Percentiles rank a stretch among this genome's conserved stretches.
Conservation (phyloP, 2,888 invertebrate species). For the Apotomis betuletana region DNA sequence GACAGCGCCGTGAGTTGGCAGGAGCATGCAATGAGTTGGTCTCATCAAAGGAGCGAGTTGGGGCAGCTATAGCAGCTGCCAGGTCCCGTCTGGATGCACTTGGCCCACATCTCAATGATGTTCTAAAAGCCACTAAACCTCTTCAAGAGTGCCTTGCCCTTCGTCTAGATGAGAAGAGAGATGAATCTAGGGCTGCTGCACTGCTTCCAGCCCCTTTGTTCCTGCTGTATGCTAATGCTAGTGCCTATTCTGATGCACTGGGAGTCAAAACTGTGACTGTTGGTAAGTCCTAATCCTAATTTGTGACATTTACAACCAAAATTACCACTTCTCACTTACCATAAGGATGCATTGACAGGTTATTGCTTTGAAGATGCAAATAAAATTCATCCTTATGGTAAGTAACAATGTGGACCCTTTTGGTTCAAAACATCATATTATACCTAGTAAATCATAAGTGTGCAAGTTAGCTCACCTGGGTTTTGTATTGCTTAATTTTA, state of each 20-base stretch:
- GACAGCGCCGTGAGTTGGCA: constrained; percentile 92
- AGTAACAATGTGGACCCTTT: no score
- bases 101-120: constrained; percentile 87
- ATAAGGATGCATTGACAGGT: no score
- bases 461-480: no score
- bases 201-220: constrained; percentile 92
- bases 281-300: constrained; percentile 59
- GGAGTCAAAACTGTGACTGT: constrained; percentile 78
- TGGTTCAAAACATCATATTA: no score
- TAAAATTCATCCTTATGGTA: no score
- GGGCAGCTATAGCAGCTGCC: constrained; percentile 89
- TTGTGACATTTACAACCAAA: neutral
- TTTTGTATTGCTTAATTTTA: neutral
- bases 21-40: constrained; percentile 89
- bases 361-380: no score
- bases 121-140: constrained; percentile 90
- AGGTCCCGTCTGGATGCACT: constrained; percentile 91
- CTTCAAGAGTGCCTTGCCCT: constrained; percentile 94
- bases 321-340: no score
- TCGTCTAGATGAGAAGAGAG: constrained; percentile 90
- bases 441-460: no score
- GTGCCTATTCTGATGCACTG: constrained; percentile 91
- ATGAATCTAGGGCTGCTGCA: constrained; percentile 89
- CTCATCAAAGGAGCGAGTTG: constrained; percentile 89
- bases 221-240: constrained; percentile 92